These are phyloP conservation scores for Urechis unicinctus DNA, from an alignment of 2,888 invertebrate species.

Conservation along the genomic window DNA sequence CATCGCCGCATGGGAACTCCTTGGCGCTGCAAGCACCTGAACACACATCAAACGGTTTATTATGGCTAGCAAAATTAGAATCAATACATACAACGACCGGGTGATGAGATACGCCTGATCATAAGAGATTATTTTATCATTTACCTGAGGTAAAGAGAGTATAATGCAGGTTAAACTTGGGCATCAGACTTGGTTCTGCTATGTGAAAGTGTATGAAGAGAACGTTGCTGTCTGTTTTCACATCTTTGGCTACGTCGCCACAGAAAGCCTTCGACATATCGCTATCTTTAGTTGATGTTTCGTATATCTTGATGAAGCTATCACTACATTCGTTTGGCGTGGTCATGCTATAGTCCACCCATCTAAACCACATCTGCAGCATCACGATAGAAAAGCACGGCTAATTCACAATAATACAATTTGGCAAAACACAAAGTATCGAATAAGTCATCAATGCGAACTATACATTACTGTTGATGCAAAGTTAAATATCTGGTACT, in stretches of 20 bases:
- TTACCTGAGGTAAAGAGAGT: slow-evolving; percentile 11
- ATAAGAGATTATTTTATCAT: too few relatives aligned
- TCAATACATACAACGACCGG: too few relatives aligned
- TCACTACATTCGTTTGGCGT: slow-evolving; percentile 26
- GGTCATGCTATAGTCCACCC: slow-evolving; percentile 11
- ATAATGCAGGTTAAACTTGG: too few relatives aligned
- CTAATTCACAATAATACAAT: too few relatives aligned
- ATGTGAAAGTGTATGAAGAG: slow-evolving; percentile 35
- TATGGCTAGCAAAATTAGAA: too few relatives aligned
- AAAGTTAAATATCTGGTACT: not conserved
- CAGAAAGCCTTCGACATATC: slow-evolving; percentile 26
- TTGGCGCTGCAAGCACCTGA: slow-evolving; percentile 19
- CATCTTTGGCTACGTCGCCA: slow-evolving; percentile 22
- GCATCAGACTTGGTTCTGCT: too few relatives aligned
- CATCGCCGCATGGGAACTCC: slow-evolving; percentile 21
- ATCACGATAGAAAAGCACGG: too few relatives aligned
- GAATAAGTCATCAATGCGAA: not conserved
- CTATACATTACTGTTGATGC: not conserved
- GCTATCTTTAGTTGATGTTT: slow-evolving; percentile 28
- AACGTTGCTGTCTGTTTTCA: slow-evolving; percentile 30
- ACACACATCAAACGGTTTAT: slow-evolving; percentile 3
- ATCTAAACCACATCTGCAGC: slow-evolving; percentile 1
- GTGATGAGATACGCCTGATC: too few relatives aligned
- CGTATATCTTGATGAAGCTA: slow-evolving; percentile 38
- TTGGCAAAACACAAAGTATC: not conserved